Conservation (phyloP, 1,140 invertebrate species). For the Drosophila repleta region DNA sequence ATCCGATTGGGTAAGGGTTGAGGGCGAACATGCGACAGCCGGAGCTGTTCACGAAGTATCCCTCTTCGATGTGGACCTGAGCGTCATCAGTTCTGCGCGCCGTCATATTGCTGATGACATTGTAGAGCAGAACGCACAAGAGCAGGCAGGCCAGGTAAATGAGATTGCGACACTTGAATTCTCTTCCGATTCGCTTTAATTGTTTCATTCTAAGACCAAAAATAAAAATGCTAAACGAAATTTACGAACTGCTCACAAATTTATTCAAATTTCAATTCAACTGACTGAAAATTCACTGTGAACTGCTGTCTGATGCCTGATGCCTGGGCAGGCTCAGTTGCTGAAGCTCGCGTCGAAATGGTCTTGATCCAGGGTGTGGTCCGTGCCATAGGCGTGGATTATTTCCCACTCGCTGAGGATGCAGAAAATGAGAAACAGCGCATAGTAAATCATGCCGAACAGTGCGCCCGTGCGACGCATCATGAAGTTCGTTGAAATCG, state of each 20-base stretch:
- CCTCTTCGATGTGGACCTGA: background rate
- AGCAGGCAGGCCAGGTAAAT: no score
- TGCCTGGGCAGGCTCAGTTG: background rate
- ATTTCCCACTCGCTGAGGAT: constrained; percentile 32
- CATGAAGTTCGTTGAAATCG: constrained; percentile 42
- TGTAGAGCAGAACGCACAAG: constrained; percentile 12
- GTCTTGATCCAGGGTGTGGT: constrained; percentile 34
- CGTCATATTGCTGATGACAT: constrained; percentile 16
- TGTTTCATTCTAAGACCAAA: no score
- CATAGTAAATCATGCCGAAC: constrained; percentile 28
- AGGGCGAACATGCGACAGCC: constrained; percentile 37
- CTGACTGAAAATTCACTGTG: background rate
- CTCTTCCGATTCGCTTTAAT: no score
- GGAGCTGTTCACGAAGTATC: constrained; percentile 46
- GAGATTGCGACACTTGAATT: no score
- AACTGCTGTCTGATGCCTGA: background rate
- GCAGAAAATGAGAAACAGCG: constrained; percentile 14
- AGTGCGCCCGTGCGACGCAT: constrained; percentile 30
- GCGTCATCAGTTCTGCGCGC: no score
- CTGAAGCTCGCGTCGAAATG: constrained; percentile 20
- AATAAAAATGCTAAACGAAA: no score
- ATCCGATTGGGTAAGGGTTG: constrained; percentile 3
- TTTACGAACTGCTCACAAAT: no score
- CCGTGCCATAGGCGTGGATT: constrained; percentile 36
- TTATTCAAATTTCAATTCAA: background rate